phyloP scores from a whole-genome alignment of 2,888 invertebrate species.

The Rambutsinella grinnellia region DNA sequence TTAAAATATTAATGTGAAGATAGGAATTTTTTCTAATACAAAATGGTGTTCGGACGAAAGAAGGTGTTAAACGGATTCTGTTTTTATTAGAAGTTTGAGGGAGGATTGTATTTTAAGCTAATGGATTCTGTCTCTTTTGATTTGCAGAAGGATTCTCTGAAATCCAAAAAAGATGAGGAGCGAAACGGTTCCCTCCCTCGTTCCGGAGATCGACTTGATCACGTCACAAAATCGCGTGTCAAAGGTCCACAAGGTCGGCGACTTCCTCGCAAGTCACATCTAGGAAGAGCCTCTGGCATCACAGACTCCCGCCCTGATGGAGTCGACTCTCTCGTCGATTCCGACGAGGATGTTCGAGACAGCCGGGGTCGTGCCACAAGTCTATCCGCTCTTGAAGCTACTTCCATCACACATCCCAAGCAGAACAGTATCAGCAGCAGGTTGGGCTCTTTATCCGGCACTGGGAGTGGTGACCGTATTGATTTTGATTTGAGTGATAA shows the following conservation, averaged over 20 bases:
- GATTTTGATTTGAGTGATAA: slow-evolving; percentile 48
- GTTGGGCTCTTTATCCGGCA: slow-evolving; percentile 58
- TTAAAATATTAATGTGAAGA: too few relatives aligned
- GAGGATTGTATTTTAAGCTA: too few relatives aligned
- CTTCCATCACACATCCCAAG: slow-evolving; percentile 56
- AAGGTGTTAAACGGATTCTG: too few relatives aligned
- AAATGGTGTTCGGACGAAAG: too few relatives aligned
- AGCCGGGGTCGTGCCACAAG: slow-evolving; percentile 59
- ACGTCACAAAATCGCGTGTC: slow-evolving; percentile 58
- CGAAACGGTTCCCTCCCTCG: slow-evolving; percentile 51
- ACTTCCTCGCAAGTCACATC: slow-evolving; percentile 55
- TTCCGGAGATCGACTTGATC: slow-evolving; percentile 50
- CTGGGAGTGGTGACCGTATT: slow-evolving; percentile 42
- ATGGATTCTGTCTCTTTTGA: too few relatives aligned
- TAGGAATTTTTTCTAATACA: too few relatives aligned
- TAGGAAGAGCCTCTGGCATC: slow-evolving; percentile 19
- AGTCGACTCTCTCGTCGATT: slow-evolving; percentile 48
- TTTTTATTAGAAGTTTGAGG: too few relatives aligned
- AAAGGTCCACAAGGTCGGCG: slow-evolving; percentile 63
- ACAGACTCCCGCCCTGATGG: slow-evolving; percentile 40
- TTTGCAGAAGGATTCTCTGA: slow-evolving; percentile 53
- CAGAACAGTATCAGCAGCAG: slow-evolving; percentile 37
- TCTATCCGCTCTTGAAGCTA: slow-evolving; percentile 59
- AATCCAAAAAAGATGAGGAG: slow-evolving; percentile 52
- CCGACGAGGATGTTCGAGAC: slow-evolving; percentile 54